phyloP scores from a whole-genome alignment of 1,140 invertebrate species.

The Drosophila tani region DNA sequence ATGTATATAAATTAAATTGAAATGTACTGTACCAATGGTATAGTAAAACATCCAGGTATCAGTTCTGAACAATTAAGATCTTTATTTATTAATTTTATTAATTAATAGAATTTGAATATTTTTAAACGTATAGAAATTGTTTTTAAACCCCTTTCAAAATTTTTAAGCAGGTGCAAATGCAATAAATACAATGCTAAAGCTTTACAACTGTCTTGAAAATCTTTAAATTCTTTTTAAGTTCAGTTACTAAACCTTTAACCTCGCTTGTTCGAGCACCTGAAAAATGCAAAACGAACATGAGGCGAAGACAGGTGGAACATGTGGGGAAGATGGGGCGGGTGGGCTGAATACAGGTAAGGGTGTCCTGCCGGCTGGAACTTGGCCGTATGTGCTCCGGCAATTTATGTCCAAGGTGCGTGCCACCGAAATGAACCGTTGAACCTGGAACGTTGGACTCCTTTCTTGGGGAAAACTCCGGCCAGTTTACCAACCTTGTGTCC shows the following conservation, averaged over 20 bases:
- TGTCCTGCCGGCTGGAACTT: constrained; percentile 29
- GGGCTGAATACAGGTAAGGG: constrained; percentile 20
- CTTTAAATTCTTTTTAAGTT: background rate
- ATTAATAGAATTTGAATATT: too few relatives aligned
- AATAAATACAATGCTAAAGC: background rate
- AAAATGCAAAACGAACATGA: constrained; percentile 41
- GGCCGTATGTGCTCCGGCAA: constrained; percentile 48
- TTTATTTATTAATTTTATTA: too few relatives aligned
- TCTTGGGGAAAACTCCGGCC: constrained; percentile 32
- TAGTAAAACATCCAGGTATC: too few relatives aligned
- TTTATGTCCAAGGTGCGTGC: constrained; percentile 62
- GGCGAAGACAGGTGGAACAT: constrained; percentile 33
- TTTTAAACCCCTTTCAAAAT: background rate
- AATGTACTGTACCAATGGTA: too few relatives aligned
- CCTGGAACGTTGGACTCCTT: constrained; percentile 41
- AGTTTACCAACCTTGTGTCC: constrained; percentile 35
- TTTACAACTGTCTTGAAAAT: background rate
- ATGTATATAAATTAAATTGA: too few relatives aligned
- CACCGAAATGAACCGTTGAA: constrained; percentile 57
- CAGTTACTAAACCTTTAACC: background rate
- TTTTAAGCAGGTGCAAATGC: too few relatives aligned
- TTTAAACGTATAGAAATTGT: too few relatives aligned
- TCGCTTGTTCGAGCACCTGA: background rate
- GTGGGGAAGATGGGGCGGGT: background rate
- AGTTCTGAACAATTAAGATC: too few relatives aligned